Evolutionary conservation across 2,888 invertebrate species (phyloP).

Genomic region (Branchellion lobata): DNA sequence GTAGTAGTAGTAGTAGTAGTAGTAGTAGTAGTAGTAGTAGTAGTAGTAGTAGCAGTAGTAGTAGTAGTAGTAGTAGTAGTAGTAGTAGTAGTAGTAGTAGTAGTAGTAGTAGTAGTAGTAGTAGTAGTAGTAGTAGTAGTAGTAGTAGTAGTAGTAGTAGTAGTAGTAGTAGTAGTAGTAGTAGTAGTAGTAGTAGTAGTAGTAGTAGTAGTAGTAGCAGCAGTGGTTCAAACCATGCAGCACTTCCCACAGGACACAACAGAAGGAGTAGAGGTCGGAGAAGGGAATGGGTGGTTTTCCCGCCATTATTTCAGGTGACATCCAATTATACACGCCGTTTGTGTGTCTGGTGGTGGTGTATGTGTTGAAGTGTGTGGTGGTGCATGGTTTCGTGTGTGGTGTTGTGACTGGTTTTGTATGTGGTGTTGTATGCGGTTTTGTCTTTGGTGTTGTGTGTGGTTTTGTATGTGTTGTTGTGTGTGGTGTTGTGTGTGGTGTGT

Average conservation of each 20-base stretch:
- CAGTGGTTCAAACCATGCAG: constrained; percentile 54
- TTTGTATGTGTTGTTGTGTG: too few relatives aligned
- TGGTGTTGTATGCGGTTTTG: too few relatives aligned
- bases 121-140: constrained; percentile 9
- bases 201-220: neutral
- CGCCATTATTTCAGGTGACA: constrained; percentile 63
- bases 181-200: constrained; percentile 9
- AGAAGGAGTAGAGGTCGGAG: constrained; percentile 63
- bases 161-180: constrained; percentile 9
- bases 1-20: too few relatives aligned
- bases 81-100: constrained; percentile 9
- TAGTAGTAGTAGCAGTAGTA: constrained; percentile 6
- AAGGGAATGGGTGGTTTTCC: constrained; percentile 57
- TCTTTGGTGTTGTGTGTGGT: too few relatives aligned
- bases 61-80: constrained; percentile 9
- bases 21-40: constrained; percentile 9
- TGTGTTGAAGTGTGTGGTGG: too few relatives aligned
- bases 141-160: constrained; percentile 9
- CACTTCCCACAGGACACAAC: constrained; percentile 63
- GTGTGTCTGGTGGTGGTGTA: constrained; percentile 23
- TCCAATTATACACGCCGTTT: constrained; percentile 61
- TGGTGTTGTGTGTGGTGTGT: too few relatives aligned
- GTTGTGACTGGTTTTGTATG: too few relatives aligned
- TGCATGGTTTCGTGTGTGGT: too few relatives aligned
- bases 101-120: constrained; percentile 9